Conservation (phyloP, 2,113 vertebrate species). For the Petrocephalus microphthalmus region DNA sequence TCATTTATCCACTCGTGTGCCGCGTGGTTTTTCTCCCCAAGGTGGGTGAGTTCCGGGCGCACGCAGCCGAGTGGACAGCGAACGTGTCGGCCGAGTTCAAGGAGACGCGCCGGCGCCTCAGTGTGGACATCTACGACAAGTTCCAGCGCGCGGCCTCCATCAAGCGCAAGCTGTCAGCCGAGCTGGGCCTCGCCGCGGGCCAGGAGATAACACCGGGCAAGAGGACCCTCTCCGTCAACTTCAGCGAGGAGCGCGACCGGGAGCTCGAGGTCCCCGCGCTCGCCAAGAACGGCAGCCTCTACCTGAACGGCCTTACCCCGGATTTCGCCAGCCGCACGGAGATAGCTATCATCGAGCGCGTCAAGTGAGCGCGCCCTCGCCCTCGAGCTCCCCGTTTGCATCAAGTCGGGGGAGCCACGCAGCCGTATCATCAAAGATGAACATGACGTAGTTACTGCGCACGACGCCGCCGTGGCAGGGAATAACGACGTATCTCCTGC, state of each 20-base stretch:
- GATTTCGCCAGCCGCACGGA: slow-evolving; percentile 77
- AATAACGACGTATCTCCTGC: neutral
- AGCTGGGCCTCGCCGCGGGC: slow-evolving; percentile 75
- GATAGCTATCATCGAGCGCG: slow-evolving; percentile 79
- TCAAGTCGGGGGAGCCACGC: slow-evolving; percentile 48
- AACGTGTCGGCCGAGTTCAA: slow-evolving; percentile 97
- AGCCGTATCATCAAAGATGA: slow-evolving; percentile 28
- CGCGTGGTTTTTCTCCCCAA: slow-evolving; percentile 36
- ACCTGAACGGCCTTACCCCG: slow-evolving; percentile 91
- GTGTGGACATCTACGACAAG: slow-evolving; percentile 95
- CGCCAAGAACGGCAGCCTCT: slow-evolving; percentile 81
- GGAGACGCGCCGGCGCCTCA: slow-evolving; percentile 87
- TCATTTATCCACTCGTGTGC: neutral
- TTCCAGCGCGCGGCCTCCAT: slow-evolving; percentile 94
- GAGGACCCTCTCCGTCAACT: slow-evolving; percentile 86
- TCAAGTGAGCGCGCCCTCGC: slow-evolving; percentile 64
- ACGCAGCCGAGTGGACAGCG: slow-evolving; percentile 95
- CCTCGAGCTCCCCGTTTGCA: slow-evolving; percentile 43
- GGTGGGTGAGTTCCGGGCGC: slow-evolving; percentile 94
- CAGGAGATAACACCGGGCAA: slow-evolving; percentile 89
- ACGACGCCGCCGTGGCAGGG: neutral
- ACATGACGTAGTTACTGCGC: neutral
- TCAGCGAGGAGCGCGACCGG: slow-evolving; percentile 68
- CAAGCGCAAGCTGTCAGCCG: slow-evolving; percentile 91
- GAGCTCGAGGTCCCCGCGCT: slow-evolving; percentile 56